Evolutionary conservation across 2,888 invertebrate species (phyloP), one percentile per base, ranked within the genome.

Genomic region (Acanthopleura granulata): DNA sequence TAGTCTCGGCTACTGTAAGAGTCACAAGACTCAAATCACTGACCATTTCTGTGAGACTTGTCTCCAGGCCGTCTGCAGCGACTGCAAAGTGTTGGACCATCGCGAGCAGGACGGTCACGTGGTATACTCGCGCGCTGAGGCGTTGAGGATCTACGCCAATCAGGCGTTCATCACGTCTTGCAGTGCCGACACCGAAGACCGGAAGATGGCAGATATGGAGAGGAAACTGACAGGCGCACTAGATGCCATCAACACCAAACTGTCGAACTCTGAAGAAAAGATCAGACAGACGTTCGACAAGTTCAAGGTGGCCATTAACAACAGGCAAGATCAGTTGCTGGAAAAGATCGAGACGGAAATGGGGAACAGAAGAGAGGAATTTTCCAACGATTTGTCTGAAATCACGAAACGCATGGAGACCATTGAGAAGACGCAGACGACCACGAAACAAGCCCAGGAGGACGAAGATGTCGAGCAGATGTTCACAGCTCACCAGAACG

Each of bases 31-130:
- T 77, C 88, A 88, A 77, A 86, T 86, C 0, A 77, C 87, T 73
- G 86, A 87, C 81, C 87, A 87, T 77, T 88, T 88, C 82, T 88
- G 88, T 78, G 87, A 87, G 77, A 86, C 86, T 0, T 87, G 87
- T 76, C 84, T 85, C 75, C 78, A 79, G 69, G 86, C 87, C 0
- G 86, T 87, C 18, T 87, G 87, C 74, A 85, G 86, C 78, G 87
- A 87, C 76, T 87, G 87, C 62, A 87, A 86, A 1, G 86, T 87
- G 15, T 79, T 87, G 50, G 87, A 87, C 72, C 87, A 87, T 79
- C 86, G 86, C 74, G 86, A 87, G 75, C 77, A 80, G 14, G 82
- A 80, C 49, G 87, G 86, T 6, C 87, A 87, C 75, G 73, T 80
- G 30, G 87, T 87, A 0, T 82, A 86, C 75, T 86, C 85, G 76